Evolutionary conservation across 2,113 vertebrate genomes (phyloP), one percentile per base, ranked within the genome.

Genomic region (Nycticebus coucang): DNA sequence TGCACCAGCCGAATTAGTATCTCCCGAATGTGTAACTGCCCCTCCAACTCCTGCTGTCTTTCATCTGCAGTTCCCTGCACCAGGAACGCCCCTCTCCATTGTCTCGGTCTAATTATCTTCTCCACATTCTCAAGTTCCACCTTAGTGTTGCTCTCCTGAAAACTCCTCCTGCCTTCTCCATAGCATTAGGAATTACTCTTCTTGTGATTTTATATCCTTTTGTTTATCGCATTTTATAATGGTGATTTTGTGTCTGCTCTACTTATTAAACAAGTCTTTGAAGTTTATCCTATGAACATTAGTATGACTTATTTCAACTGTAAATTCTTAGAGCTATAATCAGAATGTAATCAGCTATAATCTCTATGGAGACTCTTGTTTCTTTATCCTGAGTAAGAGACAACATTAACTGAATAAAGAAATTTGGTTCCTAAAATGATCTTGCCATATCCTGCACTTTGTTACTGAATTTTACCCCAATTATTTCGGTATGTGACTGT

Each of bases 321-420:
- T 24, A 71, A 74, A 35, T 87, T 83, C 28, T 83, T 82, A 79
- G 7, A 82, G 24, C 6, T 87, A 28, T 72, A 80, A 83, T 10
- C 1, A 2, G 62, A 80, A 69, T 64, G 45, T 24, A 50, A 50
- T 50, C 45, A 50, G 8, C 45, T 50, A 50, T 50, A 50, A 50
- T 50, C 45, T 50, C 10, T 50, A 50, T 9, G 45, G 45, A 80
- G 26, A 55, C 26, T 1, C 7, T 18, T 57, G 12, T 2, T 81
- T 45, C 68, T 69, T 19, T 45, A 59, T 87, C 28, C 2, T 60
- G 4, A 1, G 0, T 85, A 85, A 89, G 9, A 60, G 14, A 10
- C 17, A 66, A 33, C 28, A 15, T 78, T 59, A 91, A 85, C 37
- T 87, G 72, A 66, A 80, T 72, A 59, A 93, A 91, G 5, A 71